These are phyloP conservation scores for Rhynchophorus ferrugineus DNA, from an alignment of 1,140 invertebrate genomes.

Conservation along the genomic window DNA sequence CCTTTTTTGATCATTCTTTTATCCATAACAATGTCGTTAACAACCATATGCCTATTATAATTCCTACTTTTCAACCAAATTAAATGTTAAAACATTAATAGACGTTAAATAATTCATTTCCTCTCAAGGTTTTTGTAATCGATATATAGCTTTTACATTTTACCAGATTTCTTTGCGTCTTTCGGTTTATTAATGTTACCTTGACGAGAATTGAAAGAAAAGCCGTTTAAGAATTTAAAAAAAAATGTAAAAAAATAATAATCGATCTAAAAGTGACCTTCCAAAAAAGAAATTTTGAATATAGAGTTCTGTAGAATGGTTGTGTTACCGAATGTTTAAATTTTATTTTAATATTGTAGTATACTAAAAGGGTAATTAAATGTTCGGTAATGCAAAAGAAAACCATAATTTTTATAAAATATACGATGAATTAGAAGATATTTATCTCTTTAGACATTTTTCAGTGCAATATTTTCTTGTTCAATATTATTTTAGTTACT, in stretches of 20 bases:
- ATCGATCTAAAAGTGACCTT: conserved; percentile 24
- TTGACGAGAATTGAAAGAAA: too few relatives aligned
- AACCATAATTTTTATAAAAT: conserved; percentile 21
- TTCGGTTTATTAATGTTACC: too few relatives aligned
- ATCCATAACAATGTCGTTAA: conserved; percentile 36
- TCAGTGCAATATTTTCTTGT: conserved; percentile 17
- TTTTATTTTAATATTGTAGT: conserved; percentile 25
- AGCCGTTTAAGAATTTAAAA: too few relatives aligned
- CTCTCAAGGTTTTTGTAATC: too few relatives aligned
- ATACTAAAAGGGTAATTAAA: conserved; percentile 22
- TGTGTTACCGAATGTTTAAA: conserved; percentile 21
- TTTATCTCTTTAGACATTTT: conserved; percentile 7
- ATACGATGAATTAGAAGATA: conserved; percentile 16
- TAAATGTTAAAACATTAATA: conserved; percentile 15
- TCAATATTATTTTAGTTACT: conserved; percentile 7
- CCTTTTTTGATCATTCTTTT: conserved; percentile 39
- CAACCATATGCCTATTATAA: conserved; percentile 39
- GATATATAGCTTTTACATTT: too few relatives aligned
- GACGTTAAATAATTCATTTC: neutral
- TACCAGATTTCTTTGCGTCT: too few relatives aligned
- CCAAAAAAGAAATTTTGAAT: conserved; percentile 17
- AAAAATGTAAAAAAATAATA: conserved; percentile 4
- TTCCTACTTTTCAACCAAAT: conserved; percentile 39
- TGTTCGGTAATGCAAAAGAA: conserved; percentile 15
- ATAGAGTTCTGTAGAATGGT: conserved; percentile 16